Percentiles rank a stretch among this genome's conserved stretches.
Evolutionary conservation across 2,797 vertebrate genomes (phyloP).

Genomic region (Myoxocephalus aenaeus): DNA sequence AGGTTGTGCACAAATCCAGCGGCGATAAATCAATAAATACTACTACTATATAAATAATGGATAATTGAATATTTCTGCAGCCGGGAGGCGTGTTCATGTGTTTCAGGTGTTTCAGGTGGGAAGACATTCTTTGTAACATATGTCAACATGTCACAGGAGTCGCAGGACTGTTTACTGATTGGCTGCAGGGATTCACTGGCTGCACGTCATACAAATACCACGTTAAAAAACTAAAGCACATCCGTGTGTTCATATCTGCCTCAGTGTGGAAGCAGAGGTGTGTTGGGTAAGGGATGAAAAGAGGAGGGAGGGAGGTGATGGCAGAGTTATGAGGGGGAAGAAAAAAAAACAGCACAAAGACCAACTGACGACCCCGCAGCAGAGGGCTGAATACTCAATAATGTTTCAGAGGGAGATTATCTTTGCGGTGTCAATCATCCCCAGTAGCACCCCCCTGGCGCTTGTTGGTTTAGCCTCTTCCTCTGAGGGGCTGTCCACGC

Average conservation of each 20-base stretch:
- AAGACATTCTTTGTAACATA: too few relatives aligned
- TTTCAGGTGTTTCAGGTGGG: too few relatives aligned
- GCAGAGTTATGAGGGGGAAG: slow-evolving; percentile 11
- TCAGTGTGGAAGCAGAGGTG: neutral
- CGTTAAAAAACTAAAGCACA: neutral
- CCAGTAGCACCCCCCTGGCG: slow-evolving; percentile 19
- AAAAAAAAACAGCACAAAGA: slow-evolving; percentile 31
- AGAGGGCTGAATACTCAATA: slow-evolving; percentile 35
- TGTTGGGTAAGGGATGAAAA: neutral
- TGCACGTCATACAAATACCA: neutral
- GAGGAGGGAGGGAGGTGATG: neutral
- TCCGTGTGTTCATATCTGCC: neutral
- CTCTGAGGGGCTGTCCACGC: slow-evolving; percentile 42
- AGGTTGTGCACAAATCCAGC: too few relatives aligned
- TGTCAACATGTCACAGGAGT: too few relatives aligned
- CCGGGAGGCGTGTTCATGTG: too few relatives aligned
- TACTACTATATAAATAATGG: too few relatives aligned
- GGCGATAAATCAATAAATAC: too few relatives aligned
- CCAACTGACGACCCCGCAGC: slow-evolving; percentile 2
- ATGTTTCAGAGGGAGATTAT: slow-evolving; percentile 53
- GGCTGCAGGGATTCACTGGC: too few relatives aligned
- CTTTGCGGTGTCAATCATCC: slow-evolving; percentile 63
- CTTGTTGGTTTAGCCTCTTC: slow-evolving; percentile 52
- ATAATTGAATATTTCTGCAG: too few relatives aligned
- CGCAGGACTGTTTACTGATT: too few relatives aligned